Base-by-base conservation (phyloP, 1,140 invertebrate genomes). In the Metaphire vulgaris region DNA sequence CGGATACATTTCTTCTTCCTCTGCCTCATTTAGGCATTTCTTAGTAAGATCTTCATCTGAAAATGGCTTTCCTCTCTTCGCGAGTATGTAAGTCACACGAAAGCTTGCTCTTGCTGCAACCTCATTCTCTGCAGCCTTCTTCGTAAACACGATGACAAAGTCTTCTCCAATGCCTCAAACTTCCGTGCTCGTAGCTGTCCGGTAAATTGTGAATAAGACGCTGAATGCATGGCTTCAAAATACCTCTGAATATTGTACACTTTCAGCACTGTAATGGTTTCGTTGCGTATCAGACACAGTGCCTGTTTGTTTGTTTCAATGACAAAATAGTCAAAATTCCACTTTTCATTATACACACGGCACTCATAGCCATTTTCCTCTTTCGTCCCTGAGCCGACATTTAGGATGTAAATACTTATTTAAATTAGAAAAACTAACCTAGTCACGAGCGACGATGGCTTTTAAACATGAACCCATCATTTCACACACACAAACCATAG, bases 11-110 rank as follows among this genome's bases (percentile, higher is more conserved):
- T 56, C 41, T 21, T 56, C 21, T 56, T n/a, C n/a, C n/a, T 6
- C 41, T 56, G 41, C 41, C 41, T 56, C 41, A 56, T 69, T 31
- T 69, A 69, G 30, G 26, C 67, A 69, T 12, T 69, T 69, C 28
- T 69, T 69, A 26, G 28, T 26, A 26, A 69, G 67, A 14, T 69
- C 67, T 12, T 26, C 67, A 69, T 69, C 67, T 28, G 67, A 12
- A 69, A 69, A 69, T 69, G 67, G 67, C 30, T 69, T 69, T 12
- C 67, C 67, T 69, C 26, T 69, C 67, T 69, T 69, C 2, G 67
- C 67, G 6, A 69, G 14, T 28, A 31, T 31, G n/a, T 69, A 12
- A 28, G 67, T 26, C n/a, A 69, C 30, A 28, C n/a, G 30, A 69
- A 28, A 69, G 67, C 67, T 69, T 28, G 30, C 67, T 69, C 28